Evolutionary conservation across 2,113 vertebrate species (phyloP).

Genomic region (Illadopsis cleaveri): DNA sequence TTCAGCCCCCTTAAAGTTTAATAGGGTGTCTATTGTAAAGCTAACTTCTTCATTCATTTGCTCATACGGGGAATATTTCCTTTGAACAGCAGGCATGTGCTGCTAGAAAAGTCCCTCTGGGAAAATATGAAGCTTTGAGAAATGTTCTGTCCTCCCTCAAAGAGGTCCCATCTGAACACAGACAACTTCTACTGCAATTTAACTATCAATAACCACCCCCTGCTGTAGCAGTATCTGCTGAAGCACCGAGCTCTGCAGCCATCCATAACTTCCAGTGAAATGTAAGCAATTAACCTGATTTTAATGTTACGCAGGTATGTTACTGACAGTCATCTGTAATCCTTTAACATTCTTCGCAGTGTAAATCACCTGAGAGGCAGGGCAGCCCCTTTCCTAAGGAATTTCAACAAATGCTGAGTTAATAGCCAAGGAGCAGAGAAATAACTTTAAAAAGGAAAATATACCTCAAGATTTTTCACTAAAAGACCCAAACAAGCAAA

Average conservation of each 20-base stretch:
- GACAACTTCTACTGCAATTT: slow-evolving; percentile 37
- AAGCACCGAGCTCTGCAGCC: slow-evolving; percentile 33
- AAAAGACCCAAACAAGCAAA: neutral
- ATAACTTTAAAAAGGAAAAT: neutral
- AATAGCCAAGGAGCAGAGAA: neutral
- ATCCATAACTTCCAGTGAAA: slow-evolving; percentile 33
- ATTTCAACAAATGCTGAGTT: slow-evolving; percentile 7
- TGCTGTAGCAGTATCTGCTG: slow-evolving; percentile 8
- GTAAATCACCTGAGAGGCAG: slow-evolving; percentile 21
- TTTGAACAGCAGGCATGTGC: slow-evolving; percentile 60
- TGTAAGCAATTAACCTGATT: slow-evolving; percentile 50
- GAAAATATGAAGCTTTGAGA: slow-evolving; percentile 62
- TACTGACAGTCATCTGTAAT: slow-evolving; percentile 51
- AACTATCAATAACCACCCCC: slow-evolving; percentile 22
- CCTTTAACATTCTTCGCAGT: slow-evolving; percentile 56
- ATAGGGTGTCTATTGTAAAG: slow-evolving; percentile 47
- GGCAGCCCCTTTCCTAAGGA: slow-evolving; percentile 18
- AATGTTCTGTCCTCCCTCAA: slow-evolving; percentile 56
- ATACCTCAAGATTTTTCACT: neutral
- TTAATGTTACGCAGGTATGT: slow-evolving; percentile 44
- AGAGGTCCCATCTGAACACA: slow-evolving; percentile 46
- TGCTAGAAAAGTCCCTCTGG: slow-evolving; percentile 48
- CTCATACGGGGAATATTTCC: slow-evolving; percentile 48
- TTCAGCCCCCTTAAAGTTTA: slow-evolving; percentile 50
- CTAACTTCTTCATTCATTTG: slow-evolving; percentile 48